Evolutionary conservation across 2,888 invertebrate genomes (phyloP), one percentile per base, ranked within the genome.

Genomic region (Alsophila aescularia): DNA sequence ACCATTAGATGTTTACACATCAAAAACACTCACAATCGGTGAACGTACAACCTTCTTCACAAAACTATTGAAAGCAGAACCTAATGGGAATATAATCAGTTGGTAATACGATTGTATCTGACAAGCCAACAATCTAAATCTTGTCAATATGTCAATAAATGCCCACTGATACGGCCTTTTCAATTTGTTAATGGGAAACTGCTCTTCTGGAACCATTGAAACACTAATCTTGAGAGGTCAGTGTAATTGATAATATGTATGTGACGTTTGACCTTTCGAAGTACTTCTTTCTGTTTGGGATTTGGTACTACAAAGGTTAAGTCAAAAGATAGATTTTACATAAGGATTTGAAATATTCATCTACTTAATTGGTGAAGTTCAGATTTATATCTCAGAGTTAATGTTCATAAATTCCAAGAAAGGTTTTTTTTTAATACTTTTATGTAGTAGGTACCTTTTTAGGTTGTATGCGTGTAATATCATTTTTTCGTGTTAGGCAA

Each of bases 41-140:
- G n/a, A n/a, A n/a, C n/a, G n/a, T n/a, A n/a, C n/a, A n/a, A n/a
- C n/a, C n/a, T n/a, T n/a, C n/a, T n/a, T 24, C 24, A 24, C 24
- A 7, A 7, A 24, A 24, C 24, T 1, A 24, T 24, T 24, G 24
- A 24, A 24, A 24, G 3, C 24, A 24, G 8, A 24, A 24, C 8
- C 24, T 29, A 40, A 41, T 41, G 41, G 52, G 12, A 32, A 40
- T 13, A 40, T 16, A 27, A n/a, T 39, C 37, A 47, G 14, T 21
- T 5, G 55, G 52, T 57, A 52, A 12, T 10, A 3, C 12, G 14
- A 52, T 53, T 53, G 47, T 47, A 53, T 47, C 41, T 31, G 47
- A 53, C 34, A 53, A 12, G 41, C 35, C 32, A 15, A 32, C 8
- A 12, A 6, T 14, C 34, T 7, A 37, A 37, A 50, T 50, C 41